phyloP scores from a whole-genome alignment of 2,888 invertebrate genomes.

The Melanargia galathea region DNA sequence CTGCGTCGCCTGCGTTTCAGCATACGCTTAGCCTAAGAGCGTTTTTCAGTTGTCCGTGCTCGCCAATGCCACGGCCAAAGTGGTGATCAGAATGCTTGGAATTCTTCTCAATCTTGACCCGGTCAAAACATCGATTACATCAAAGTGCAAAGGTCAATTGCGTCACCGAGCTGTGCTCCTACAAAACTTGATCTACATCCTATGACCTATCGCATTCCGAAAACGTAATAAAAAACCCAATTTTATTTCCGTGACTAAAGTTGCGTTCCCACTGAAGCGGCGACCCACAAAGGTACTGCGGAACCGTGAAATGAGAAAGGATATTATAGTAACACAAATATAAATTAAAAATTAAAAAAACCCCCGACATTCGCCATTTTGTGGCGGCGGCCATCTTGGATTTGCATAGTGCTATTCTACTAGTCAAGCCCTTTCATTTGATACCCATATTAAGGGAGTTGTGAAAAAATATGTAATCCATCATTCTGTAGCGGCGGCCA shows the following conservation, averaged over 20 bases:
- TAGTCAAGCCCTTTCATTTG: no score
- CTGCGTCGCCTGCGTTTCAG: no score
- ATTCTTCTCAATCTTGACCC: constrained; percentile 1
- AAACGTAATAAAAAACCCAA: constrained; percentile 23
- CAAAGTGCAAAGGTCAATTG: not conserved
- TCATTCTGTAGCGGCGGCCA: no score
- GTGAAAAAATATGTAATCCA: no score
- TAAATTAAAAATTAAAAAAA: no score
- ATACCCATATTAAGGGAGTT: no score
- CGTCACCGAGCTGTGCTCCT: not conserved
- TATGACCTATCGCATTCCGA: constrained; percentile 2
- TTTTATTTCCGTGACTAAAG: constrained; percentile 24
- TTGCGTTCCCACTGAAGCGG: not conserved
- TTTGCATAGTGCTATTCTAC: no score
- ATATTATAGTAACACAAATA: no score
- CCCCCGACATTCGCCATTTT: no score
- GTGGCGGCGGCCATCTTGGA: no score
- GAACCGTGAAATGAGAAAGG: no score
- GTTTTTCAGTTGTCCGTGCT: not conserved
- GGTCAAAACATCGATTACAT: not conserved
- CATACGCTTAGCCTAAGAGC: not conserved
- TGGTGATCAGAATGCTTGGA: not conserved
- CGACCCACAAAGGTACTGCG: no score
- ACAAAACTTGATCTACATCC: not conserved
- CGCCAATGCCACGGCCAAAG: not conserved